Base-by-base conservation (phyloP, 2,113 vertebrate species). In the Sminthopsis crassicaudata region DNA sequence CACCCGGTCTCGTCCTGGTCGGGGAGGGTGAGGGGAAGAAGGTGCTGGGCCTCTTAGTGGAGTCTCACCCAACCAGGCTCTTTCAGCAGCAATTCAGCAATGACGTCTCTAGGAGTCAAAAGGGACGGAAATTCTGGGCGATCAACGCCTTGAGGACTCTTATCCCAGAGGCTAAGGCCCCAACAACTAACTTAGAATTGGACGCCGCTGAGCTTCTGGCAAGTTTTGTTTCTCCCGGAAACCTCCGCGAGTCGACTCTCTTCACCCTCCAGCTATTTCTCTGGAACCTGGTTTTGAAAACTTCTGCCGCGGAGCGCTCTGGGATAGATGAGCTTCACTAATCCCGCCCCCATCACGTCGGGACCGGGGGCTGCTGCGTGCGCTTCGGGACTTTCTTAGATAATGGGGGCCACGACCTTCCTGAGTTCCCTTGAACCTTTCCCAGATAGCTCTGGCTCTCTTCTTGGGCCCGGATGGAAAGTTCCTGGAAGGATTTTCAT, bases 351-450 rank as follows among this genome's bases (percentile, higher is more conserved):
- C 36, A 3, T n/a, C 36, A 3, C 12, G 36, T 67, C 5, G 30
- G 60, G 27, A 12, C 0, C 3, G 0, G 27, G 57, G 27, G 27
- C 11, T 2, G 0, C 25, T 30, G 9, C 27, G 27, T 11, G 8
- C 10, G 50, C 50, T 10, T 51, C 6, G 5, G 50, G 50, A 22
- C 27, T 30, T 55, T 10, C 26, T 10, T 27, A 27, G 8, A 2
- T 8, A 6, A 25, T 57, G 26, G 55, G 54, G 25, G 8, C 55
- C 55, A 8, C 26, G 25, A 25, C 26, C 25, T 5, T 6, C 55
- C 1, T 8, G 55, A 27, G 2, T 27, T 10, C 25, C 55, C 55
- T 60, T 10, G 27, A 60, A 2, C 27, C 0, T 30, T 10, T 60
- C 57, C 30, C 30, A n/a, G 60, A 16, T 3, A 67, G 27, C 11